phyloP scores from a whole-genome alignment of 2,113 vertebrate species.

The Cavia porcellus region DNA sequence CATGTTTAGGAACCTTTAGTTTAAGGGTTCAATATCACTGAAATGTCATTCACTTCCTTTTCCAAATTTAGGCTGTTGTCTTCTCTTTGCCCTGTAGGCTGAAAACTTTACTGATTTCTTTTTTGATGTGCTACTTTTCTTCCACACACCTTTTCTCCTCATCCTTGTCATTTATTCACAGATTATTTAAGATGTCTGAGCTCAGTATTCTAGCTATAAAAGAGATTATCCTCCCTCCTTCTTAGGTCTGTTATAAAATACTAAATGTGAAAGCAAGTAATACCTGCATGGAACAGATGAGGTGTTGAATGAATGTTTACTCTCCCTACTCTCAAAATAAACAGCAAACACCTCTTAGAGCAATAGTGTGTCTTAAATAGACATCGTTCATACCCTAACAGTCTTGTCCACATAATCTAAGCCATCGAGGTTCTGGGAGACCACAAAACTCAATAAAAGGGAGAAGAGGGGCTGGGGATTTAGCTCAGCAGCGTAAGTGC shows the following conservation, averaged over 20 bases:
- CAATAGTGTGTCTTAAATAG: neutral
- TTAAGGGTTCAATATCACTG: neutral
- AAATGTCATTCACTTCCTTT: neutral
- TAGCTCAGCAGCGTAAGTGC: too few relatives aligned
- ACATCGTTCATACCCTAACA: neutral
- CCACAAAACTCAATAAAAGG: neutral
- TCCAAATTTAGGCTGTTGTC: neutral
- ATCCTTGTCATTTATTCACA: neutral
- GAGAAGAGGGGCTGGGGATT: too few relatives aligned
- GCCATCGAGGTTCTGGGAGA: neutral
- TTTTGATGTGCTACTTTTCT: neutral
- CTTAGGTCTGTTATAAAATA: neutral
- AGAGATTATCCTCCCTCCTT: neutral
- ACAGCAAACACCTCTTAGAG: conserved; percentile 1
- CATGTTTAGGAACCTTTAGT: neutral
- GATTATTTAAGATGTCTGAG: neutral
- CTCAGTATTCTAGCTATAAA: neutral
- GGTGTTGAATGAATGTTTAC: neutral
- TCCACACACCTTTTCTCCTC: neutral
- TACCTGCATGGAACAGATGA: neutral
- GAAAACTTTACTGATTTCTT: neutral
- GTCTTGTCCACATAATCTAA: neutral
- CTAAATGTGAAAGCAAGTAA: neutral
- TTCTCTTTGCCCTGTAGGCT: neutral
- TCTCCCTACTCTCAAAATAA: neutral